Percentiles rank a stretch among this genome's conserved stretches.
Evolutionary conservation across 2,113 vertebrate species (phyloP).

Genomic region (Hypocryptadius cinnamomeus): DNA sequence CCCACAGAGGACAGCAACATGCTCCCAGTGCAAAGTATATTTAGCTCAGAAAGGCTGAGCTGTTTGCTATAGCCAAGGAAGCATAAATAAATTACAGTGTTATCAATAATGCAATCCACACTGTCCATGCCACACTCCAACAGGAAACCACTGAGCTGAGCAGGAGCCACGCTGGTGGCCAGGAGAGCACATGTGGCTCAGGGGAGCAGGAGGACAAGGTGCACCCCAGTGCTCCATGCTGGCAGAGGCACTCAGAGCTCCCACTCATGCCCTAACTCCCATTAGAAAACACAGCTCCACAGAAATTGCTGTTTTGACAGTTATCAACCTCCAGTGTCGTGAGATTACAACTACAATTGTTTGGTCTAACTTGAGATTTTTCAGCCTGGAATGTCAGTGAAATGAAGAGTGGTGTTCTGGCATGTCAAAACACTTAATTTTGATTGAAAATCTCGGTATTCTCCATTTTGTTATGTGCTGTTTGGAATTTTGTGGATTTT

Average conservation of each 20-base stretch:
- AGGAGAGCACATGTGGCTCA: fast-evolving
- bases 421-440: not conserved
- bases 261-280: not conserved
- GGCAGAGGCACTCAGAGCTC: not conserved
- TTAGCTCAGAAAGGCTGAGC: not conserved
- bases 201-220: not conserved
- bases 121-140: fast-evolving
- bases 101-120: conserved; percentile 20
- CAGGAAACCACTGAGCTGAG: not conserved
- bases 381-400: not conserved
- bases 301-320: conserved; percentile 21
- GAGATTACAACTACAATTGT: not conserved
- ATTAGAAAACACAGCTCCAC: not conserved
- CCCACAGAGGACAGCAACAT: not conserved
- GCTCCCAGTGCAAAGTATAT: not conserved
- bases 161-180: fast-evolving
- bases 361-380: conserved; percentile 20
- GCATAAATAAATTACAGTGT: conserved; percentile 4
- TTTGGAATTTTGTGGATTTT: not conserved
- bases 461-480: not conserved
- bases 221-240: not conserved
- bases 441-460: not conserved
- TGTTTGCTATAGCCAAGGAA: not conserved
- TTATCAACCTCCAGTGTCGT: not conserved
- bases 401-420: not conserved